Conservation (phyloP, 2,113 vertebrate genomes). For the Pionites leucogaster region DNA sequence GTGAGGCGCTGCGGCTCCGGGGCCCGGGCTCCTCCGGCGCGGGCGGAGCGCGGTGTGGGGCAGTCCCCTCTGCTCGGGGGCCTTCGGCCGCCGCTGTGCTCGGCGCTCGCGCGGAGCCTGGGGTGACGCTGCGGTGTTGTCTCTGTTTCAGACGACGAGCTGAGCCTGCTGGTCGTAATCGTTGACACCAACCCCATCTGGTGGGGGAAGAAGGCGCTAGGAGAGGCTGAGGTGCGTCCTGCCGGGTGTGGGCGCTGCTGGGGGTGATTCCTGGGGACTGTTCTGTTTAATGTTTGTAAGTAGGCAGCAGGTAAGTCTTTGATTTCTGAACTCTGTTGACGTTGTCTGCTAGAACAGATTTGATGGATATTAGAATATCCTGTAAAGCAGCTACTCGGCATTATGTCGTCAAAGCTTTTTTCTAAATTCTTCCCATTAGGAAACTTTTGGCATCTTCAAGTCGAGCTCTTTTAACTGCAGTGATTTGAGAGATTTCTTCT, state of each 20-base stretch:
- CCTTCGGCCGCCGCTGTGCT: neutral
- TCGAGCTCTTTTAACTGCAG: neutral
- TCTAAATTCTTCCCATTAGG: too few relatives aligned
- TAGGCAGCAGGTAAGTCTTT: too few relatives aligned
- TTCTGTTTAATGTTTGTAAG: neutral
- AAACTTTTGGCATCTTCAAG: neutral
- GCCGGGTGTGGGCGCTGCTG: neutral
- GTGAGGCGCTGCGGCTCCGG: neutral
- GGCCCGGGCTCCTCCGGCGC: neutral
- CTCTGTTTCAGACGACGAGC: constrained; percentile 85
- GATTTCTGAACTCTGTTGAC: neutral
- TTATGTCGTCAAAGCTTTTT: neutral
- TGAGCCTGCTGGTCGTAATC: constrained; percentile 88
- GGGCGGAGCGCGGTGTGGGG: fast-evolving
- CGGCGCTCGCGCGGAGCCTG: fast-evolving
- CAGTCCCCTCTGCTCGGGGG: neutral
- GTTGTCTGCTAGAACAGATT: fast-evolving
- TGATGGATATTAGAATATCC: fast-evolving
- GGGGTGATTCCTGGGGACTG: fast-evolving
- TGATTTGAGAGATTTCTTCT: neutral
- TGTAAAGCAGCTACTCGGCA: fast-evolving
- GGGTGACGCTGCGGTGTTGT: neutral
- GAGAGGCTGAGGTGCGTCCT: constrained; percentile 81
- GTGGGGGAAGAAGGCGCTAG: constrained; percentile 92
- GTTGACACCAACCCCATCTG: constrained; percentile 94